These are phyloP conservation scores for Bruchidius siliquastri DNA, from an alignment of 2,888 invertebrate species.

Conservation along the genomic window DNA sequence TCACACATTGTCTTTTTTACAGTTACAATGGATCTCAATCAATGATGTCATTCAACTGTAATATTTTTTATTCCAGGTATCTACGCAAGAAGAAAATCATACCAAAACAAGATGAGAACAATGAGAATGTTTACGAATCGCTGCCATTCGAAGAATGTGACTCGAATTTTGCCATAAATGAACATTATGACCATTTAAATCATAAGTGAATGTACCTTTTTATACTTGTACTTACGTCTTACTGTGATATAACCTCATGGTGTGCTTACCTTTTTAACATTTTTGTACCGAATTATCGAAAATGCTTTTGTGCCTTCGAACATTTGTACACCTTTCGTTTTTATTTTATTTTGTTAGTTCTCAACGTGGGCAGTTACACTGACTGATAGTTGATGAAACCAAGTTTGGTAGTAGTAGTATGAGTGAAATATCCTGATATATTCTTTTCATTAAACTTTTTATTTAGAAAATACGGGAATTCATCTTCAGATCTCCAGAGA, in stretches of 20 bases:
- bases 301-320: neutral
- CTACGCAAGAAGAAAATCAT: constrained; percentile 24
- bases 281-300: neutral
- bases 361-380: neutral
- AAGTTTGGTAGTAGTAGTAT: too few relatives aligned
- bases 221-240: constrained; percentile 16
- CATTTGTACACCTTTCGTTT: neutral
- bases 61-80: constrained; percentile 25
- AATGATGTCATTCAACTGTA: too few relatives aligned
- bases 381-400: too few relatives aligned
- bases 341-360: neutral
- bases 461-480: too few relatives aligned
- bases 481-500: too few relatives aligned
- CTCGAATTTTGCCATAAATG: constrained; percentile 9
- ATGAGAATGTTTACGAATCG: constrained; percentile 38
- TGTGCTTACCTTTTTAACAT: neutral
- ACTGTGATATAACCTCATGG: constrained; percentile 18
- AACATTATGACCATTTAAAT: constrained; percentile 36
- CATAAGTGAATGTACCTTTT: constrained; percentile 27
- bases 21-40: too few relatives aligned
- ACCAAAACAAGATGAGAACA: constrained; percentile 15
- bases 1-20: too few relatives aligned
- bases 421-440: too few relatives aligned
- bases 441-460: too few relatives aligned
- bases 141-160: constrained; percentile 39